These are phyloP conservation scores for Maccullochella peelii DNA, from an alignment of 2,113 vertebrate species.

Conservation along the genomic window DNA sequence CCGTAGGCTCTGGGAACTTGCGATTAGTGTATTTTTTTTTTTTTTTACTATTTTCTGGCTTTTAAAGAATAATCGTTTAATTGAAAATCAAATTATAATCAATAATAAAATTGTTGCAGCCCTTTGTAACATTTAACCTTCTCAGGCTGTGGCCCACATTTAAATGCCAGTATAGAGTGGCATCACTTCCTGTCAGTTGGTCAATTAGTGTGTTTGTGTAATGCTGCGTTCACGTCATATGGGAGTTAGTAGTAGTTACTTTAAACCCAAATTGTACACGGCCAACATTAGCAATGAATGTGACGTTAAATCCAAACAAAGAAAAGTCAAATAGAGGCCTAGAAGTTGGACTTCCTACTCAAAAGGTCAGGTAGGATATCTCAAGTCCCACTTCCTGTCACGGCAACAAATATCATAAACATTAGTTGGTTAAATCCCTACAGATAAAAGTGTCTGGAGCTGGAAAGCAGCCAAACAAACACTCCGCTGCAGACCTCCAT, in stretches of 20 bases:
- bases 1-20: too few species aligned
- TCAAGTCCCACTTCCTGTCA: not conserved
- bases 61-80: too few species aligned
- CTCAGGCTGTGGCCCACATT: not conserved
- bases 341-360: too few species aligned
- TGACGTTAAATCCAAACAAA: not conserved
- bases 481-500: not conserved
- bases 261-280: too few species aligned
- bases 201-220: not conserved
- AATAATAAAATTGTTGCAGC: too few species aligned
- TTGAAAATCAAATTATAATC: too few species aligned
- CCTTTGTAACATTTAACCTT: too few species aligned
- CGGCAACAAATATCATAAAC: not conserved
- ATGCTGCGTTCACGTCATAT: not conserved
- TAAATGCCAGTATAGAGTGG: not conserved
- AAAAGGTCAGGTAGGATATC: not conserved
- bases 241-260: too few species aligned
- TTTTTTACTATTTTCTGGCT: too few species aligned
- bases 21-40: too few species aligned
- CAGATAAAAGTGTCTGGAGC: not conserved
- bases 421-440: not conserved
- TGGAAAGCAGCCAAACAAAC: conserved; percentile 1
- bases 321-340: too few species aligned
- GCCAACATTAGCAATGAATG: not conserved
- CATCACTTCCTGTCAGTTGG: not conserved